Evolutionary conservation across 2,888 invertebrate genomes (phyloP).

Genomic region (Micropterix aruncella): DNA sequence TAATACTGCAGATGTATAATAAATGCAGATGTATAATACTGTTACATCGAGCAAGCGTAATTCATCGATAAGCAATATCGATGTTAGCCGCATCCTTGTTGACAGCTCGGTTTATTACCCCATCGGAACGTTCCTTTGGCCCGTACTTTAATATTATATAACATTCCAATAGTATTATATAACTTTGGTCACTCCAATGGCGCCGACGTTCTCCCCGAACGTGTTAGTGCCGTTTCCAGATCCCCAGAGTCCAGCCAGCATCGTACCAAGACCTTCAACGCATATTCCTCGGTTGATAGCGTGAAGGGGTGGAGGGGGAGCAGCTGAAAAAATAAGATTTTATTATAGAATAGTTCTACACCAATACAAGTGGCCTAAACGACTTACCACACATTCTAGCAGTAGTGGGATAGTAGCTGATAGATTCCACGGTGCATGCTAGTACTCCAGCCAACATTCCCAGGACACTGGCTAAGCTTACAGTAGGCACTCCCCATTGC

Average conservation of each 20-base stretch:
- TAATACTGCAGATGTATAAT: too few relatives aligned
- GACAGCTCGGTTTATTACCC: too few relatives aligned
- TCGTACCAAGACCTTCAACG: slow-evolving; percentile 73
- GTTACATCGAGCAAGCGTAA: too few relatives aligned
- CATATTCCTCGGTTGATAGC: slow-evolving; percentile 80
- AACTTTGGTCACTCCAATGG: slow-evolving; percentile 76
- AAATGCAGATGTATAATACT: too few relatives aligned
- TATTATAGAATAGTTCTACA: slow-evolving; percentile 4
- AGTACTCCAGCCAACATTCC: slow-evolving; percentile 68
- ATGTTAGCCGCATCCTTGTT: too few relatives aligned
- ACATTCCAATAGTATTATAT: too few relatives aligned
- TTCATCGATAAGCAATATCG: too few relatives aligned
- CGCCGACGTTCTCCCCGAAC: slow-evolving; percentile 82
- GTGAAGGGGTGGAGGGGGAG: slow-evolving; percentile 70
- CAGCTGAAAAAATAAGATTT: slow-evolving; percentile 32
- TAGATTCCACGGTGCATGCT: slow-evolving; percentile 68
- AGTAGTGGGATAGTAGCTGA: slow-evolving; percentile 86
- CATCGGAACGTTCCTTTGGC: too few relatives aligned
- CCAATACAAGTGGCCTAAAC: too few relatives aligned
- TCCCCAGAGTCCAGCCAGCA: slow-evolving; percentile 75
- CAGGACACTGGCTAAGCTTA: slow-evolving; percentile 54
- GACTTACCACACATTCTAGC: slow-evolving; percentile 60
- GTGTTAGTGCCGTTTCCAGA: slow-evolving; percentile 81
- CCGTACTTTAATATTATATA: too few relatives aligned
- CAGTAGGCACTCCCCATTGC: slow-evolving; percentile 65